Evolutionary conservation across 37 sponge, comb jelly and placozoan genomes (phyloP), one percentile per base, ranked within the genome.

Genomic region (Crambe crambe): DNA sequence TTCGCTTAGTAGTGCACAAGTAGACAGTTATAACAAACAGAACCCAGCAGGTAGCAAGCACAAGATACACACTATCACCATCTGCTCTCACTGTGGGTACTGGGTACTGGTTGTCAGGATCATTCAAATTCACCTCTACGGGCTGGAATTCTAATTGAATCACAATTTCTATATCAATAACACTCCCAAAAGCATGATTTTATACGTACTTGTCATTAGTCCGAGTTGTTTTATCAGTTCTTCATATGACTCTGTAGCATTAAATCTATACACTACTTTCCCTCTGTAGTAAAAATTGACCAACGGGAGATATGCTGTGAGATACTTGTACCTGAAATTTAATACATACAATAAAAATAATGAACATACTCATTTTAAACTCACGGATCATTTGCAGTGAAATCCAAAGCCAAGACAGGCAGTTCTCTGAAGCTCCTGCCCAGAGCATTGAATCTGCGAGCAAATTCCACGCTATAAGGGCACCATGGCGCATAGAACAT

Each of bases 401-500:
- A 75, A 69, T 92, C 85, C 22, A 92, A 59, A 32, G 92, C 88
- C 41, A 92, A 44, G 0, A 92, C 64, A n/a, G 92, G 85, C 1
- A 92, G 25, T 0, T 67, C 41, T 37, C 39, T 38, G 34, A 84
- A 88, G 6, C 56, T 76, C 54, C 89, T 67, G 2, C 92, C 92
- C 17, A 92, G 54, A 39, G 85, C 82, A 77, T 92, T 92, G 60
- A 77, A 84, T 31, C 60, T 84, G 12, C 76, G 29, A 20, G 74
- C 81, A 56, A 84, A 87, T 27, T 92, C 67, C 21, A 58, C 68
- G 76, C 89, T 87, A 56, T 71, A 92, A 23, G 65, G 65, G 70
- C 89, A 92, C 81, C 84, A 81, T 1, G 81, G 72, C 12, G 82
- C 92, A 81, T 81, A 92, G 75, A 87, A 92, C 68, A 87, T 75